Evolutionary conservation across 1,140 invertebrate genomes (phyloP).

Genomic region (Danaus melanippus): DNA sequence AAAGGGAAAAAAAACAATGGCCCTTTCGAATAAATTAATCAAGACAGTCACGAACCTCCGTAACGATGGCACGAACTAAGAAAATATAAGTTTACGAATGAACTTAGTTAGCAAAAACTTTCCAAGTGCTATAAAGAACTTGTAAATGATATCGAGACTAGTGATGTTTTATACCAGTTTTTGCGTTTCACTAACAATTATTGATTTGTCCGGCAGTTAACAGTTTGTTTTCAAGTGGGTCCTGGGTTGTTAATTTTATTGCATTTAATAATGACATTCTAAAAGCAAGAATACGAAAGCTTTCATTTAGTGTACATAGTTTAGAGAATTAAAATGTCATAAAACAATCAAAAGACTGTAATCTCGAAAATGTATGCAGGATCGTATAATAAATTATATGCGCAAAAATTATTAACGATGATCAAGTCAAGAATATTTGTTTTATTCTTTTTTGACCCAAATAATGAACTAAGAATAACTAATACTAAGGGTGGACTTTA

Average conservation of each 20-base stretch:
- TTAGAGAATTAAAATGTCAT: too few relatives aligned
- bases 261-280: too few relatives aligned
- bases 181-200: slow-evolving; percentile 16
- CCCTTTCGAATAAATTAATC: slow-evolving; percentile 50
- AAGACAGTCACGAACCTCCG: slow-evolving; percentile 45
- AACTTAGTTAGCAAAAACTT: slow-evolving; percentile 31
- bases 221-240: background rate
- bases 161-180: slow-evolving; percentile 38
- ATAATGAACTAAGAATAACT: too few relatives aligned
- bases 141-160: slow-evolving; percentile 41
- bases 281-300: too few relatives aligned
- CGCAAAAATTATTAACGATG: too few relatives aligned
- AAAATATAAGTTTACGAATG: slow-evolving; percentile 38
- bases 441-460: too few relatives aligned
- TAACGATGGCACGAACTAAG: slow-evolving; percentile 52
- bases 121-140: slow-evolving; percentile 33
- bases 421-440: too few relatives aligned
- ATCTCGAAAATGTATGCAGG: too few relatives aligned
- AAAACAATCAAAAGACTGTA: too few relatives aligned
- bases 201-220: slow-evolving; percentile 5
- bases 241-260: too few relatives aligned
- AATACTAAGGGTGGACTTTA: background rate
- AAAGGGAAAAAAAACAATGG: slow-evolving; percentile 27
- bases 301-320: too few relatives aligned
- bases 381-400: too few relatives aligned